Base-by-base conservation (phyloP, 2,797 vertebrate species). In the Lagorchestes hirsutus region DNA sequence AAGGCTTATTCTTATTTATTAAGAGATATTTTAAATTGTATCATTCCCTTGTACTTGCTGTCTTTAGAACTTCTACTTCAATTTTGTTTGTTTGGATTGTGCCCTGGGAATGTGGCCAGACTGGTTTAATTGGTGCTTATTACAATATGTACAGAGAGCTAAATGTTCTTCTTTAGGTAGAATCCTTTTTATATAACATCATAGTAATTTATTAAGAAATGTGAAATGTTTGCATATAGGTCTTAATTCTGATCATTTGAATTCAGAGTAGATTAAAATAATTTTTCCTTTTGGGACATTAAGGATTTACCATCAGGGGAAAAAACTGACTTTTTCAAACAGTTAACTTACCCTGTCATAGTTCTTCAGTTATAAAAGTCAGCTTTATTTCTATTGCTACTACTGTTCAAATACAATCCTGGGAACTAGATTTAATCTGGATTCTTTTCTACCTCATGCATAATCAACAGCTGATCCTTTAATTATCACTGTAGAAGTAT, bases 271-370 rank as follows among this genome's bases (percentile, higher is more conserved):
- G 93, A 97, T 92, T 93, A 97, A 40, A 82, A 82, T 82, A 82
- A 93, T 94, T 93, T 67, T 97, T 92, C 96, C n/a, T 93, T 93
- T 95, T 1, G 50, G n/a, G 58, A 91, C 92, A 96, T 58, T 55
- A 95, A 94, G 91, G 52, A 11, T 27, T 94, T 96, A 91, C 93
- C 95, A 96, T 95, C 27, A 92, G 52, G 95, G 93, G 95, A 56
- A 93, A 96, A 94, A 55, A 54, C 28, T 34, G n/a, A 87, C 31
- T 90, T 93, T 82, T 91, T 94, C 50, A 92, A 54, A 1, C 14
- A 95, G 24, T 46, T 34, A 96, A 29, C 0, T 18, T 56, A 29
- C 29, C 91, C n/a, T 91, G 14, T 96, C 40, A 93, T 94, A 31
- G 0, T 40, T 54, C 57, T 74, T 94, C 92, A 2, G 8, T 62